Base-by-base conservation (phyloP, 2,888 invertebrate species). In the Drosophila anceps region DNA sequence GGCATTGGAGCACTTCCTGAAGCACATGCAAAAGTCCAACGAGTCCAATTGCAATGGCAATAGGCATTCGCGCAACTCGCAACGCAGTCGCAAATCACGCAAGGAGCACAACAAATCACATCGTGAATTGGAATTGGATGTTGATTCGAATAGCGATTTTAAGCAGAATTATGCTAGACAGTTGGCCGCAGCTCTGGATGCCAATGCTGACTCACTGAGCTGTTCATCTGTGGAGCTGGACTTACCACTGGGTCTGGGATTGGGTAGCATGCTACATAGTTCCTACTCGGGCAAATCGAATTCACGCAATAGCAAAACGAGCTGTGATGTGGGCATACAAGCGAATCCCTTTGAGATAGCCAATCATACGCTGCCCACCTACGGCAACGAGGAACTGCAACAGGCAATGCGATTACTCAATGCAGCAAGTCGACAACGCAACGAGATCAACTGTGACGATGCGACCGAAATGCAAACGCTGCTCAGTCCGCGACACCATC, bases 281-380 rank as follows among this genome's bases (percentile, higher is more conserved):
- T 91, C 91, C 20, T 92, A 93, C 57, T 94, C 94, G 1, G 94
- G 93, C 3, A 93, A 93, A 75, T 92, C 92, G 9, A 91, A 93
- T 82, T 94, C 94, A 13, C 93, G 94, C 10, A 94, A 93, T 62
- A 94, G 94, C 69, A 94, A 94, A 81, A 94, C 93, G 1, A 94
- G 94, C 51, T 94, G 94, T 59, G 94, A 94, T 77, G 94, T 94
- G 10, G 94, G 94, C 10, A 94, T 94, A n/a, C 94, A 94, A 83
- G 94, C 94, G 0, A 94, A 94, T 86, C 94, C 94, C 3, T 93
- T 93, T 68, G 94, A 94, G 79, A 94, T 94, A 53, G 93, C 93
- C 18, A 93, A 93, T 46, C 94, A 93, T 27, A 92, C 93, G 10
- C 46, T 91, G 24, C 83, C 90, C 24, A 87, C 88, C 13, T 92